Conservation (phyloP, 2,888 invertebrate genomes). For the Drosophila testacea region DNA sequence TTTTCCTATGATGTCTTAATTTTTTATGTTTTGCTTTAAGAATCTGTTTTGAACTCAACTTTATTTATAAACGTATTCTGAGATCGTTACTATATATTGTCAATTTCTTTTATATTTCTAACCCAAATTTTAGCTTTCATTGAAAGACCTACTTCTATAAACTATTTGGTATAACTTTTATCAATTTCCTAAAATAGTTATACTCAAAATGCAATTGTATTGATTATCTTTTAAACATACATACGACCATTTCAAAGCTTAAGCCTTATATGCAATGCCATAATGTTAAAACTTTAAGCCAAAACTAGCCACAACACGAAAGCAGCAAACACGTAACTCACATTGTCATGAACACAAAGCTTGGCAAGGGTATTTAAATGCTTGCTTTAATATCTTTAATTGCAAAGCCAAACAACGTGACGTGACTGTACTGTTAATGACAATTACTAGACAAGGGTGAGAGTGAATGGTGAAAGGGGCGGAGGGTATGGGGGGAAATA, state of each 20-base stretch:
- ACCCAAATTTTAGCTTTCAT: no score
- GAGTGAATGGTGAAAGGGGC: not conserved
- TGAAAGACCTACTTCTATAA: no score
- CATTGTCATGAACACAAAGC: conserved; percentile 34
- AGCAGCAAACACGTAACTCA: conserved; percentile 36
- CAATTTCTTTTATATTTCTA: no score
- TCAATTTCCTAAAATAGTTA: not conserved
- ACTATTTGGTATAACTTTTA: no score
- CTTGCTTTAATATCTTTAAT: conserved; percentile 53
- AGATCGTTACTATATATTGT: no score
- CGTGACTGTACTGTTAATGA: conserved; percentile 71
- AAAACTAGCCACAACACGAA: conserved; percentile 10
- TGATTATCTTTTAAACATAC: not conserved
- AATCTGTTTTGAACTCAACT: no score
- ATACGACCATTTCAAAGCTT: no score
- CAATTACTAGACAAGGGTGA: conserved; percentile 1
- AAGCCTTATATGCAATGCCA: not conserved
- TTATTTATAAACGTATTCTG: no score
- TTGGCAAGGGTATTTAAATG: conserved; percentile 39
- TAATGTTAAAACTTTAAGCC: conserved; percentile 6
- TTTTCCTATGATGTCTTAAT: no score
- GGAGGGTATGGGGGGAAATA: not conserved
- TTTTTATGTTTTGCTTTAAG: no score
- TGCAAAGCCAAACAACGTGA: conserved; percentile 51
- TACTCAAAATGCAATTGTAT: not conserved